Evolutionary conservation across 2,113 vertebrate species (phyloP).

Genomic region (Sinocyclocheilus rhinocerous): DNA sequence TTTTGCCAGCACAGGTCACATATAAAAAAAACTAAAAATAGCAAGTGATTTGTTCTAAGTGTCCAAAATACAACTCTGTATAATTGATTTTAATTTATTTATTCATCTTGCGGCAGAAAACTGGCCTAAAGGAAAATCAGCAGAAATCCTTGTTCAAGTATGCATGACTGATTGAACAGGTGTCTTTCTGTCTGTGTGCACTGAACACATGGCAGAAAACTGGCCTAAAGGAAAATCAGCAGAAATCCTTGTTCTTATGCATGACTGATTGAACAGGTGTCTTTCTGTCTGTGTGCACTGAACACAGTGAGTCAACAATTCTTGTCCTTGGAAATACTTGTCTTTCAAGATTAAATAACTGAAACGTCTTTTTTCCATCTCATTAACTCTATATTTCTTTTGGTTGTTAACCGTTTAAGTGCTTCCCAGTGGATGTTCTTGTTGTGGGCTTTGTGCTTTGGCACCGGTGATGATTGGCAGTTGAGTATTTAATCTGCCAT

Average conservation of each 20-base stretch:
- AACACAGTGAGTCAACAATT: background rate
- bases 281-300: background rate
- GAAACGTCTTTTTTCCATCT: background rate
- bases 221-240: conserved; percentile 7
- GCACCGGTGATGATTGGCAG: background rate
- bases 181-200: conserved; percentile 14
- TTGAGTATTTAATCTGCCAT: background rate
- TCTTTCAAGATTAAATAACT: conserved; percentile 4
- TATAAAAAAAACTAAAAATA: too few relatives aligned
- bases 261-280: conserved; percentile 29
- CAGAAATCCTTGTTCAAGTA: background rate
- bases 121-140: background rate
- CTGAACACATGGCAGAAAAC: too few relatives aligned
- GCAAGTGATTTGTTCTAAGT: background rate
- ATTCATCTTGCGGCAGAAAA: background rate
- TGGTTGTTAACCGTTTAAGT: background rate
- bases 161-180: conserved; percentile 24
- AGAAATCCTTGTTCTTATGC: background rate
- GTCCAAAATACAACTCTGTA: background rate
- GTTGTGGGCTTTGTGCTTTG: background rate
- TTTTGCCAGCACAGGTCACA: too few relatives aligned
- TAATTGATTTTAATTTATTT: conserved; percentile 2
- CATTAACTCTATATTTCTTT: background rate
- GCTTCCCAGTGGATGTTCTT: background rate
- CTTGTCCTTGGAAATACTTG: conserved; percentile 10